Evolutionary conservation across 2,888 invertebrate species (phyloP), one percentile per base, ranked within the genome.

Genomic region (Dendrolimus pini): DNA sequence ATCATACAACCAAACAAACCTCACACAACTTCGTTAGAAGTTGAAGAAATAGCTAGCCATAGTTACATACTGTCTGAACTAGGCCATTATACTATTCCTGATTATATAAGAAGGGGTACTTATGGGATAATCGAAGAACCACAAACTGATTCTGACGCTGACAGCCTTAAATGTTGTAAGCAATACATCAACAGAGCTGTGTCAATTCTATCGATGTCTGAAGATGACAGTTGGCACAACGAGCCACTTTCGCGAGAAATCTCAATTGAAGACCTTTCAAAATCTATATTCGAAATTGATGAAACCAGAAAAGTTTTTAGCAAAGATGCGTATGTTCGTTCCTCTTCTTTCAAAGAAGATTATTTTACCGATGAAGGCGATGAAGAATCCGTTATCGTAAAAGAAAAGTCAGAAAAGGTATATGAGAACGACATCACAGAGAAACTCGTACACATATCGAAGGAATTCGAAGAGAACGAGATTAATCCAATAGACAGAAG

Each of bases 151-250:
- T 92, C 91, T 3, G 91, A 92, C 79, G 92, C 76, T 61, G 87
- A 83, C 72, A 90, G 70, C 72, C 86, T 73, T 54, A 80, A 71
- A 74, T 78, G 71, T 62, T 74, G 75, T 2, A 84, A 70, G 62
- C 75, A 83, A 7, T 64, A 69, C 7, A 75, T 82, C 0, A 92
- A 90, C 67, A 88, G 93, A 65, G 92, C 92, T 6, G 78, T 94
- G n/a, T 94, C 94, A 0, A 94, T 94, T n/a, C 91, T 92, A 61
- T 93, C 94, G 1, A 83, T 93, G 42, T 93, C 94, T 1, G 94
- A 94, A 75, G 94, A 94, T 65, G 94, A 94, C 41, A 93, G 91
- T 54, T 82, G 91, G 80, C 92, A 91, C 57, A 92, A 91, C 14
- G 89, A 92, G 58, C 77, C 90, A 54, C 79, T 91, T 14, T 93